Conservation (phyloP, 2,113 vertebrate genomes). For the Psephotus haematonotus region DNA sequence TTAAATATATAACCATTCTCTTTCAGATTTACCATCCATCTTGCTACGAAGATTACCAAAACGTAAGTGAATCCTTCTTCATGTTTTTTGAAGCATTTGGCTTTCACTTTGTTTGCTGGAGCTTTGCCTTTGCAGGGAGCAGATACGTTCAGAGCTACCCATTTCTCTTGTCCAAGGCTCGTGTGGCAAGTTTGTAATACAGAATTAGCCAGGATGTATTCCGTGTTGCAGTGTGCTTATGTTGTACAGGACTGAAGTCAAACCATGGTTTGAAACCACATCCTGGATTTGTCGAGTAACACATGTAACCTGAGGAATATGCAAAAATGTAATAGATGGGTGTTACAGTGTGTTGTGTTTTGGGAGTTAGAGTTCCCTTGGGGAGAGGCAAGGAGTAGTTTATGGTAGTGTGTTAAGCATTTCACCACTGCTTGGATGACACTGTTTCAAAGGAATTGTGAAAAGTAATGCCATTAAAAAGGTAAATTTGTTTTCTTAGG, state of each 20-base stretch:
- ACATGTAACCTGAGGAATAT: background rate
- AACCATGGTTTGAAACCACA: background rate
- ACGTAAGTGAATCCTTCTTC: slow-evolving; percentile 80
- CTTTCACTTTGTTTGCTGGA: background rate
- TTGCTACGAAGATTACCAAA: slow-evolving; percentile 98
- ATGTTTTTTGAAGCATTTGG: background rate
- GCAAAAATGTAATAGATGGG: background rate
- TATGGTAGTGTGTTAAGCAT: background rate
- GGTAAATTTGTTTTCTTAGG: background rate
- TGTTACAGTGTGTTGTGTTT: background rate
- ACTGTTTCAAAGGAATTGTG: background rate
- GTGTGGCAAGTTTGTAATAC: background rate
- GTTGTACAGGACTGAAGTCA: background rate
- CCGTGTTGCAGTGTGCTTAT: background rate
- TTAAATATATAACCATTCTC: background rate
- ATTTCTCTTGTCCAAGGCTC: background rate
- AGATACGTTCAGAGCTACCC: background rate
- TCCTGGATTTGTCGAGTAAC: background rate
- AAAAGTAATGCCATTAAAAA: background rate
- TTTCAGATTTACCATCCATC: slow-evolving; percentile 96
- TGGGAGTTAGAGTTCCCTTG: background rate
- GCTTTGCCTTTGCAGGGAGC: background rate
- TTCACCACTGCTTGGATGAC: background rate
- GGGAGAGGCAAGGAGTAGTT: background rate
- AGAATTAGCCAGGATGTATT: background rate